A percentile compares a stretch with the other conserved stretches of the same genome.
Evolutionary conservation across 2,797 vertebrate species (phyloP).

Genomic region (Pristis pectinata): DNA sequence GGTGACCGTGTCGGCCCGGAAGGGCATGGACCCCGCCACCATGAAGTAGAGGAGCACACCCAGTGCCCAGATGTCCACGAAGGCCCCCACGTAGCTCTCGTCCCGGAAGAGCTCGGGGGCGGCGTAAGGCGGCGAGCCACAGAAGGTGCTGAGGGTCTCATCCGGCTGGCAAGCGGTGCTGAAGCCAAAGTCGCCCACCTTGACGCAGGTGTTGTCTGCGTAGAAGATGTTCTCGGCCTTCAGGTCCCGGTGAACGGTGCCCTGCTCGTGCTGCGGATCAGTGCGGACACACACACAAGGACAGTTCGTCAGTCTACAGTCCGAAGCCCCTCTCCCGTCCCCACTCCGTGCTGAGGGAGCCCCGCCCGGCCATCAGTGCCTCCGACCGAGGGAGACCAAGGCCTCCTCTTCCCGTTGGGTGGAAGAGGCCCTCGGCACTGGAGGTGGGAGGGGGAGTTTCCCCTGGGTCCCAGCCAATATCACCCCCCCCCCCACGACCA

Average conservation of each 20-base stretch:
- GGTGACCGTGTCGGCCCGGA: not conserved
- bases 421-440: too few species aligned
- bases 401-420: too few species aligned
- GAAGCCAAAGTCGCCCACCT: constrained; percentile 34
- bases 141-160: constrained; percentile 69
- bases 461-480: too few species aligned
- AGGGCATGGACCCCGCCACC: constrained; percentile 53
- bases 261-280: not conserved
- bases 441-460: too few species aligned
- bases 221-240: constrained; percentile 24
- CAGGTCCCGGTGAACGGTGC: not conserved
- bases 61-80: constrained; percentile 89
- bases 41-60: constrained; percentile 82
- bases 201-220: not conserved
- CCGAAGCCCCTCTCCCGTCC: too few species aligned
- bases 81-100: constrained; percentile 71
- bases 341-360: too few species aligned
- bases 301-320: too few species aligned
- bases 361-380: too few species aligned
- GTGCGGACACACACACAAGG: not conserved
- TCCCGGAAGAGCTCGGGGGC: not conserved
- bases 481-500: too few species aligned
- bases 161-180: constrained; percentile 59
- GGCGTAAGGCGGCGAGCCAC: not conserved
- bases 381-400: too few species aligned